Conservation (phyloP, 2,113 vertebrate genomes). For the Lota lota region DNA sequence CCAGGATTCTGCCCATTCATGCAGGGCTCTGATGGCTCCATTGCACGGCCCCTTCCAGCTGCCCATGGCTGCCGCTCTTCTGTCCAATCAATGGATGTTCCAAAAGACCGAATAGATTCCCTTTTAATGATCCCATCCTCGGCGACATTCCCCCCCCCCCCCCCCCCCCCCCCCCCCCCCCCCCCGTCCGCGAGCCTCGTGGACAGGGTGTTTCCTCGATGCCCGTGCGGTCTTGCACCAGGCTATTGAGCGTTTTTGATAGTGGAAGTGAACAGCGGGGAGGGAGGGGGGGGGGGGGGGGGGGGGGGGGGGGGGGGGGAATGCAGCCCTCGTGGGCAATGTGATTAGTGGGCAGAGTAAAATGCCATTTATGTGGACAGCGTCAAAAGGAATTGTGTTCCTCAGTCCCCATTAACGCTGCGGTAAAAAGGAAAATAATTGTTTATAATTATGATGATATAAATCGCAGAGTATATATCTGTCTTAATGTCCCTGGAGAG, state of each 20-base stretch:
- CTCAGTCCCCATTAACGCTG: constrained; percentile 26
- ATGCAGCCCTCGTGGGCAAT: constrained; percentile 32
- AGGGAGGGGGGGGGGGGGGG: no score
- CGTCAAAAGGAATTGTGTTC: constrained; percentile 42
- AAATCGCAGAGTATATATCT: constrained; percentile 15
- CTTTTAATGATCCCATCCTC: constrained; percentile 70
- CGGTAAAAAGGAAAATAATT: constrained; percentile 9
- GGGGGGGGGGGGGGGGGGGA: no score
- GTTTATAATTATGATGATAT: constrained; percentile 23
- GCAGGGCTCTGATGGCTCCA: constrained; percentile 84
- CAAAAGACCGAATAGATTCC: constrained; percentile 69
- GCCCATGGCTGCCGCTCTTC: constrained; percentile 61
- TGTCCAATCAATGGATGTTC: constrained; percentile 56
- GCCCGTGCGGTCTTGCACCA: constrained; percentile 31
- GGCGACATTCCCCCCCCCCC: constrained; percentile 40
- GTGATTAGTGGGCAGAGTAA: constrained; percentile 37
- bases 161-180: background rate
- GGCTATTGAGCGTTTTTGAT: constrained; percentile 27
- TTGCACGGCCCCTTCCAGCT: constrained; percentile 59
- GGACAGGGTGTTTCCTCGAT: constrained; percentile 50
- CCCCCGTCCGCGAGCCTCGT: constrained; percentile 33
- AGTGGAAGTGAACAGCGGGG: constrained; percentile 35
- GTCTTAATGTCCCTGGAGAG: constrained; percentile 10
- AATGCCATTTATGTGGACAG: constrained; percentile 46
- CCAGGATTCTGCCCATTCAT: constrained; percentile 68